Base-by-base conservation (phyloP, 2,797 vertebrate species). In the Glyptemys insculpta region DNA sequence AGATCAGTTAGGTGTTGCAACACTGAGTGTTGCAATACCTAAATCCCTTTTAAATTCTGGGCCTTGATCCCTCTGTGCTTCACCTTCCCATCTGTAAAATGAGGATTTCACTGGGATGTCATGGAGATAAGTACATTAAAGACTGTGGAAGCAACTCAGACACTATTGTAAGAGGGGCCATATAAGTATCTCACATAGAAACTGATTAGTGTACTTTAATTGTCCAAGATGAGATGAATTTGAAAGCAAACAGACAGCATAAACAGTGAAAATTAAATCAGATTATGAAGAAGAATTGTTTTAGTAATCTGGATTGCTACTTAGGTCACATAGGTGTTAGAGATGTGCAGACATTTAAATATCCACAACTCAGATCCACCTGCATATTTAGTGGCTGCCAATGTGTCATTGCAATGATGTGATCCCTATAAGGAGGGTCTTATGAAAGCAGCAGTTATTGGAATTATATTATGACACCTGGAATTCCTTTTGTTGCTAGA, bases 381-480 rank as follows among this genome's bases (percentile, higher is more conserved):
- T 59, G 29, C 0, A 5, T 57, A 54, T 74, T 41, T 41, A 86
- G 29, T 0, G 1, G 47, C 5, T 59, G 25, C 74, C 74, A 74
- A 29, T 3, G 16, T 2, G 29, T 34, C 2, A 4, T 62, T 57
- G 10, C 34, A 82, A 72, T 7, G 5, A 86, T 49, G 44, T 31
- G 3, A 37, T 84, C 52, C 2, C 7, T 1, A 83, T 59, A 89
- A 72, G 2, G 6, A 84, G 9, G 84, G 3, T 68, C 14, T 83
- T 87, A 68, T 8, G 1, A 25, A 81, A 84, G 59, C 65, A 81
- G 81, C 65, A 89, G 56, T 41, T 81, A 7, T 23, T 90, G 78
- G 27, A 59, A 54, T 52, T 81, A 9, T 79, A 52, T 1, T 0
- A 1, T 10, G 27, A 25, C 41, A 34, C 0, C 6, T 44, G 34